Evolutionary conservation across 1,140 invertebrate genomes (phyloP).

Genomic region (Bombus sibiricus): DNA sequence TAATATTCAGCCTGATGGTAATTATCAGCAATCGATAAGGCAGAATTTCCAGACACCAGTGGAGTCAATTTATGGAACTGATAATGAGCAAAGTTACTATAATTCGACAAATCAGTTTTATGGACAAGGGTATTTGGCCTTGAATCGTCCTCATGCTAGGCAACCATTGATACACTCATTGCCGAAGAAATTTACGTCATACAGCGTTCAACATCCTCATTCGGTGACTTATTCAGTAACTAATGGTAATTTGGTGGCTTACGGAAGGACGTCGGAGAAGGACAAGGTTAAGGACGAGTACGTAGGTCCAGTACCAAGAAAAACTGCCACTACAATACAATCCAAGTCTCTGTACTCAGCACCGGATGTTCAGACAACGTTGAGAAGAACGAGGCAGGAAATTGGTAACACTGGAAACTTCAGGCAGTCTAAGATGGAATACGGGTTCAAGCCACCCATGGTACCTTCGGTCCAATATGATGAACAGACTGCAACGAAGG

Average conservation of each 20-base stretch:
- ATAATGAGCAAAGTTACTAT: not conserved
- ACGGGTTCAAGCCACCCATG: conserved; percentile 91
- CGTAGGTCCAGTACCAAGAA: conserved; percentile 79
- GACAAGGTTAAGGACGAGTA: conserved; percentile 73
- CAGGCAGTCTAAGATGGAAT: conserved; percentile 88
- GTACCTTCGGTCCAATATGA: conserved; percentile 92
- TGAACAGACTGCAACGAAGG: conserved; percentile 82
- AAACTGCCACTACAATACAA: conserved; percentile 20
- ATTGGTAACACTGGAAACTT: conserved; percentile 82
- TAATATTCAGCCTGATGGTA: conserved; percentile 67
- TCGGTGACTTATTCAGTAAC: not conserved
- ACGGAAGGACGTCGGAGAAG: conserved; percentile 35
- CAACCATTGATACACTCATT: conserved; percentile 15
- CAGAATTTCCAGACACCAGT: conserved; percentile 43
- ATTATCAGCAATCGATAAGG: conserved; percentile 71
- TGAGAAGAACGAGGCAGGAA: conserved; percentile 74
- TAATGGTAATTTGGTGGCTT: not conserved
- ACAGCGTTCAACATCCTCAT: conserved; percentile 26
- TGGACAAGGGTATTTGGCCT: not conserved
- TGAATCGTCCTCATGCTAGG: not conserved
- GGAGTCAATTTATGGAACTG: not conserved
- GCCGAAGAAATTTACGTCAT: conserved; percentile 47
- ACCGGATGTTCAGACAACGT: conserved; percentile 44
- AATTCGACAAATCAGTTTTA: conserved; percentile 19
- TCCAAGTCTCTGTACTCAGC: conserved; percentile 34